Evolutionary conservation across 2,113 vertebrate species (phyloP).

Genomic region (Jacana jacana): DNA sequence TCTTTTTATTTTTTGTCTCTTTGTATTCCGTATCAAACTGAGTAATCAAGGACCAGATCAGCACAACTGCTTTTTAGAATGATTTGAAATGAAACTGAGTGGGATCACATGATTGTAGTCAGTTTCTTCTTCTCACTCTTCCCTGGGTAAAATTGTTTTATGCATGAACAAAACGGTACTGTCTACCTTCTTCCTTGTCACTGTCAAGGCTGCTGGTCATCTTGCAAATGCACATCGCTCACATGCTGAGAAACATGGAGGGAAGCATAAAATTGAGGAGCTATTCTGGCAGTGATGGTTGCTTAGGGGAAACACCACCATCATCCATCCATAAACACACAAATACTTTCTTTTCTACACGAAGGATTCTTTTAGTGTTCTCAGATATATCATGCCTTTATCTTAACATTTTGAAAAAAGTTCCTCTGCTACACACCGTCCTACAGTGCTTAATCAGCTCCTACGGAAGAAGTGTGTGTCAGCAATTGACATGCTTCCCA

Average conservation of each 20-base stretch:
- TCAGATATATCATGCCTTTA: not conserved
- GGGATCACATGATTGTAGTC: not conserved
- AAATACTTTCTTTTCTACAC: not conserved
- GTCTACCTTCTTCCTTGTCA: conserved; percentile 11
- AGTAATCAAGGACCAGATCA: not conserved
- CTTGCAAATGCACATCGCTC: not conserved
- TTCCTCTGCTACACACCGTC: not conserved
- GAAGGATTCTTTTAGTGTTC: not conserved
- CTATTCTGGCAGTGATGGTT: not conserved
- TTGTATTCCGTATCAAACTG: not conserved
- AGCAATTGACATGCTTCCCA: not conserved
- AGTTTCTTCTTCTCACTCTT: not conserved
- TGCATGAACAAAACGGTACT: not conserved
- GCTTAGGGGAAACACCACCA: not conserved
- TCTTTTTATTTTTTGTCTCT: not conserved
- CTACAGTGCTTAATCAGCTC: not conserved
- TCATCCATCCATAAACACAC: not conserved
- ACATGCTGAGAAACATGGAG: not conserved
- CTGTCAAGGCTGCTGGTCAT: conserved; percentile 10
- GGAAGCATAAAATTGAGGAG: not conserved
- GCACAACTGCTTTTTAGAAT: not conserved
- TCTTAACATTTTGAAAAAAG: not conserved
- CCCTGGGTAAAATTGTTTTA: conserved; percentile 18
- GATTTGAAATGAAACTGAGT: conserved; percentile 17
- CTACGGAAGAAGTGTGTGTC: not conserved